These are phyloP conservation scores for Erebia aethiops DNA, from an alignment of 2,888 invertebrate genomes.

Conservation along the genomic window DNA sequence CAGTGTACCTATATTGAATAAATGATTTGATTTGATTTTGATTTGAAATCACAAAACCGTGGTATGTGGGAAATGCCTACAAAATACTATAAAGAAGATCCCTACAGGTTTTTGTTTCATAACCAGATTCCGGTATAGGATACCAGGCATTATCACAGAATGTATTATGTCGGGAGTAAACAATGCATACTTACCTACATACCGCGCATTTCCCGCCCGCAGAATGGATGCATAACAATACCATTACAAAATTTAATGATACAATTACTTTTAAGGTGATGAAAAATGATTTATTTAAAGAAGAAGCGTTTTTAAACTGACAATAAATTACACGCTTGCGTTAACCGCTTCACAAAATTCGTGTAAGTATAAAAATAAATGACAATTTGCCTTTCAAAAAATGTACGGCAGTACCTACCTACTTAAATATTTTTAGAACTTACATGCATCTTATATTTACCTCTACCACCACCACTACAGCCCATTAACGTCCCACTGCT, in stretches of 20 bases:
- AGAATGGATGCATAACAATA: slow-evolving; percentile 5
- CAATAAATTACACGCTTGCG: slow-evolving; percentile 1
- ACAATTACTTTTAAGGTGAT: slow-evolving; percentile 16
- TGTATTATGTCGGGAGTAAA: neutral
- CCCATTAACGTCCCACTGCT: too few relatives aligned
- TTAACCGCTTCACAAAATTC: neutral
- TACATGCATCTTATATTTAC: too few relatives aligned
- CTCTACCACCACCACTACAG: too few relatives aligned
- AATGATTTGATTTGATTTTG: too few relatives aligned
- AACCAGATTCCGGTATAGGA: neutral
- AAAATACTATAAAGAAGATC: too few relatives aligned
- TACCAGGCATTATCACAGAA: neutral
- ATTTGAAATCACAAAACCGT: too few relatives aligned
- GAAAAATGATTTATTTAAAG: neutral
- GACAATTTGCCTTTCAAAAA: slow-evolving; percentile 1
- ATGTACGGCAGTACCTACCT: neutral
- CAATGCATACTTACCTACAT: slow-evolving; percentile 1
- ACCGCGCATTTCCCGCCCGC: neutral
- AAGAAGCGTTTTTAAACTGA: neutral
- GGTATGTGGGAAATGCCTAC: too few relatives aligned
- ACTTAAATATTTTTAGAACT: neutral
- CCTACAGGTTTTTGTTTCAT: neutral
- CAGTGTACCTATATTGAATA: too few relatives aligned
- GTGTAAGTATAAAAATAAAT: slow-evolving; percentile 4
- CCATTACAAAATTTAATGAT: neutral